Evolutionary conservation across 2,888 invertebrate species (phyloP).

Genomic region (Thymelicus sylvestris): DNA sequence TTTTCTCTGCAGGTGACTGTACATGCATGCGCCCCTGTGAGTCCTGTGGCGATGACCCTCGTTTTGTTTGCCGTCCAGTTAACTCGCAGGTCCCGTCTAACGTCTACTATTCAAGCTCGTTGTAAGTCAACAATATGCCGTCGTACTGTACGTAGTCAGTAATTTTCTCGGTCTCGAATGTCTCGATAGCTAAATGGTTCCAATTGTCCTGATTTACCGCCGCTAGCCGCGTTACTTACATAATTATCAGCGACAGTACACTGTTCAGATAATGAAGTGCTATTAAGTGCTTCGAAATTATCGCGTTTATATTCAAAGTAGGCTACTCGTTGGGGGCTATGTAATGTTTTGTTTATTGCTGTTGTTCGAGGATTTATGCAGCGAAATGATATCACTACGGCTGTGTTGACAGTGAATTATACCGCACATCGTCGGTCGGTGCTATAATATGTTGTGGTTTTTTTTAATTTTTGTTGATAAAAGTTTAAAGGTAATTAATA

Average conservation of each 20-base stretch:
- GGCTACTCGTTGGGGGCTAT: slow-evolving; percentile 13
- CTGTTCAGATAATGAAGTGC: slow-evolving; percentile 38
- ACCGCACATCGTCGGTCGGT: too few relatives aligned
- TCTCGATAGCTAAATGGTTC: slow-evolving; percentile 36
- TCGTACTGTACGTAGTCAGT: slow-evolving; percentile 11
- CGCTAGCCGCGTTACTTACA: slow-evolving; percentile 37
- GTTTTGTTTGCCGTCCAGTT: slow-evolving; percentile 69
- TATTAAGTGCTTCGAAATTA: slow-evolving; percentile 30
- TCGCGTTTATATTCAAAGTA: slow-evolving; percentile 32
- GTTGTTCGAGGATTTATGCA: slow-evolving; percentile 19
- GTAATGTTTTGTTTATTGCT: slow-evolving; percentile 27
- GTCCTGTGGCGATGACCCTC: slow-evolving; percentile 66
- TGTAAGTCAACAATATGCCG: slow-evolving; percentile 25
- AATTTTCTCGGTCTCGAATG: slow-evolving; percentile 22
- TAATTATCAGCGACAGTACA: slow-evolving; percentile 36
- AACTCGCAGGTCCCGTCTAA: slow-evolving; percentile 32
- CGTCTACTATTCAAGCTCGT: slow-evolving; percentile 7
- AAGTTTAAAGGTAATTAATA: too few relatives aligned
- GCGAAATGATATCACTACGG: not conserved
- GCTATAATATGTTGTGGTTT: too few relatives aligned
- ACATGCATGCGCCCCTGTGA: not conserved
- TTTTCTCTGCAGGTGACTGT: too few relatives aligned
- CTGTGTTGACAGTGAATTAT: not conserved
- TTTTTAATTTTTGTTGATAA: too few relatives aligned
- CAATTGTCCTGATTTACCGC: slow-evolving; percentile 36